A percentile compares a stretch with the other conserved stretches of the same genome.
phyloP scores from a whole-genome alignment of 2,888 invertebrate species.

The Parnassius smintheus region DNA sequence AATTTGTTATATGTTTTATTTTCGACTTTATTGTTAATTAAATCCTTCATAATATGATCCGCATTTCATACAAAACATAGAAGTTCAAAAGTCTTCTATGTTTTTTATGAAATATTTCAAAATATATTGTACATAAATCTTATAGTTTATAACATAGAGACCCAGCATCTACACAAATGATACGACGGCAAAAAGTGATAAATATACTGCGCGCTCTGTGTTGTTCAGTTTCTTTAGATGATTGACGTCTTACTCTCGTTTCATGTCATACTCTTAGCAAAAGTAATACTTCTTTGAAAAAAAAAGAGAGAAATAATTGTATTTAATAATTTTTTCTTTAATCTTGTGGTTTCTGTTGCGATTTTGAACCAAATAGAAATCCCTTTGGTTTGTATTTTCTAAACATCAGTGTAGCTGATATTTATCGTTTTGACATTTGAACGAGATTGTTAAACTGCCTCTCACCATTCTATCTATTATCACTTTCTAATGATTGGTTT shows the following conservation, averaged over 20 bases:
- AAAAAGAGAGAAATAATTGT: background rate
- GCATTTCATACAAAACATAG: no score
- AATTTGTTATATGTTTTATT: no score
- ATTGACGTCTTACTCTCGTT: slow-evolving; percentile 59
- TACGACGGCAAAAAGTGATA: slow-evolving; percentile 16
- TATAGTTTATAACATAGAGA: background rate
- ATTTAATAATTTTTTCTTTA: no score
- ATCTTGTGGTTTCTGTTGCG: no score
- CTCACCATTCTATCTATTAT: slow-evolving; percentile 19
- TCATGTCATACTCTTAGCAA: background rate
- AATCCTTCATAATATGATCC: no score
- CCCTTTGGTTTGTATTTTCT: no score
- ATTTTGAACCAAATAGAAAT: background rate
- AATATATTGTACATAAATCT: no score
- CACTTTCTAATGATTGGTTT: slow-evolving; percentile 34
- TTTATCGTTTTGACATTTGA: no score
- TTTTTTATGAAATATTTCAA: no score
- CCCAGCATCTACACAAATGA: slow-evolving; percentile 2
- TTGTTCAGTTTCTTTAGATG: slow-evolving; percentile 50
- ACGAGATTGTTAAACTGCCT: slow-evolving; percentile 3
- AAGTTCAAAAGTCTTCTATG: no score
- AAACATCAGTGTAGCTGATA: no score
- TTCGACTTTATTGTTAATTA: no score
- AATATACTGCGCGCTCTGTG: slow-evolving; percentile 42
- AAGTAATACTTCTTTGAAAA: background rate